Conservation (phyloP, 2,888 invertebrate species). For the Drosophila pseudotalamancana region DNA sequence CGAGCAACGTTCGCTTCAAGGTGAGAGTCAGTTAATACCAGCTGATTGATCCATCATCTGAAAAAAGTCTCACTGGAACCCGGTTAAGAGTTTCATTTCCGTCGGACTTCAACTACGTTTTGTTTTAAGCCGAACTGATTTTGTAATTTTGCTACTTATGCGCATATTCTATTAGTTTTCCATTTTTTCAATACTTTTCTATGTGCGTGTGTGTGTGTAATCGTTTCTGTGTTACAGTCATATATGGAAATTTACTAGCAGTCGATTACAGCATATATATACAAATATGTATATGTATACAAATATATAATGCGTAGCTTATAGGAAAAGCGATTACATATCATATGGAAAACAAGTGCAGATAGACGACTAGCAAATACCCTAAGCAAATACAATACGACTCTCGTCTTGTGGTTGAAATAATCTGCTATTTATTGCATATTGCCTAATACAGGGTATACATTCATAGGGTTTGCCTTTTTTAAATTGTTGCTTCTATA, state of each 20-base stretch:
- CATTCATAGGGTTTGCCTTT: too few species aligned
- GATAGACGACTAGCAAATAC: constrained; percentile 18
- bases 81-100: constrained; percentile 2
- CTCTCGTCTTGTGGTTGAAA: too few species aligned
- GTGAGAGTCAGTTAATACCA: constrained; percentile 58
- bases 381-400: not conserved
- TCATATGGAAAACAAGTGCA: constrained; percentile 36
- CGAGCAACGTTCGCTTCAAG: constrained; percentile 84
- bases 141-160: constrained; percentile 44
- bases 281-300: too few species aligned
- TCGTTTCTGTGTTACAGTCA: constrained; percentile 20
- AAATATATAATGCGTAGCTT: constrained; percentile 50
- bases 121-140: constrained; percentile 21
- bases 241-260: constrained; percentile 75
- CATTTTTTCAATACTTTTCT: constrained; percentile 24
- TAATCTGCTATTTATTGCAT: too few species aligned
- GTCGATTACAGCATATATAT: constrained; percentile 38
- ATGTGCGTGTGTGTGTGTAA: constrained; percentile 4
- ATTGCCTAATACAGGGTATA: too few species aligned
- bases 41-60: too few species aligned
- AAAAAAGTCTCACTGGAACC: too few species aligned
- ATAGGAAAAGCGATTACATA: constrained; percentile 65
- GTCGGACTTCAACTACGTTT: not conserved
- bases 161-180: constrained; percentile 26
- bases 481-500: too few species aligned